These are phyloP conservation scores for Leucoraja erinaceus DNA, from an alignment of 2,113 vertebrate species.

Conservation along the genomic window DNA sequence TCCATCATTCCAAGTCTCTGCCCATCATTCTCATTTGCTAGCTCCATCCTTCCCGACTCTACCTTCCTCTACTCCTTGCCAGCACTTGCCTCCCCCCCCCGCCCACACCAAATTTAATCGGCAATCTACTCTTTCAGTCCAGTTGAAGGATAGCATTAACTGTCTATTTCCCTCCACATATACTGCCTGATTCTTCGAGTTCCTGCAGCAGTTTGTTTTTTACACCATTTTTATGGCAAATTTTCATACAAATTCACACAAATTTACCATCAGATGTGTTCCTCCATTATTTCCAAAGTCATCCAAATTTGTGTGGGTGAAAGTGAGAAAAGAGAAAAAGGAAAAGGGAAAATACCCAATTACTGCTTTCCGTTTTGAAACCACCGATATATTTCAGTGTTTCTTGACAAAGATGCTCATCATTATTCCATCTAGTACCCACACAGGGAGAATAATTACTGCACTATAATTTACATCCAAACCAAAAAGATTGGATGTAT, in stretches of 20 bases:
- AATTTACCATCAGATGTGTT: background rate
- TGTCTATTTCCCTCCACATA: no score
- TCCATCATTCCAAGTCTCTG: no score
- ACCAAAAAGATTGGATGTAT: background rate
- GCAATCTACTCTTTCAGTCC: no score
- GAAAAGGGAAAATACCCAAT: background rate
- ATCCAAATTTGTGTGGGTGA: conserved; percentile 11
- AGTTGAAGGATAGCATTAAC: no score
- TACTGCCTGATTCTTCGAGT: no score
- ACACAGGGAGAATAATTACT: background rate
- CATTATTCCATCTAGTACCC: background rate
- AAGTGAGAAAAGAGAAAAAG: background rate
- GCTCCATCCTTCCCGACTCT: no score
- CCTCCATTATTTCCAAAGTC: background rate
- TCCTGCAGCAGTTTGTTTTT: no score
- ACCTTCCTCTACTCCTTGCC: no score
- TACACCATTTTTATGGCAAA: background rate
- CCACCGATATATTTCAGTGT: background rate
- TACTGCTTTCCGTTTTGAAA: background rate
- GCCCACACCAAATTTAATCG: no score
- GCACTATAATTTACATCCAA: background rate
- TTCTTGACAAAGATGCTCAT: background rate
- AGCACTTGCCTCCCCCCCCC: no score
- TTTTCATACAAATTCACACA: background rate
- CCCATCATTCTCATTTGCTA: no score